A percentile compares a stretch with the other conserved stretches of the same genome.
Conservation (phyloP, 2,888 invertebrate genomes). For the Nemurella pictetii region DNA sequence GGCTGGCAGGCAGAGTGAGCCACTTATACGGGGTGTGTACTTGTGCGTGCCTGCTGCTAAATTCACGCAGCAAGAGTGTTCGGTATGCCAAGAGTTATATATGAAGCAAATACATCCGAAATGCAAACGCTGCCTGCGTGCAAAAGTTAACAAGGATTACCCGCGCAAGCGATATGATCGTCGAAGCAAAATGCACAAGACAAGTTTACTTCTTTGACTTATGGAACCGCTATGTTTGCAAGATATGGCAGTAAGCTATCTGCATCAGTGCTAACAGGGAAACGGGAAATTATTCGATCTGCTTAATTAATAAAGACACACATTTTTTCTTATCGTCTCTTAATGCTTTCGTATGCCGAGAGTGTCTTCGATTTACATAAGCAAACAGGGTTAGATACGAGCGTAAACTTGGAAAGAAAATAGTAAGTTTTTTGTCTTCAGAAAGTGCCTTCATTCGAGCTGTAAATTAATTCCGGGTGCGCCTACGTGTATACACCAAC, state of each 20-base stretch:
- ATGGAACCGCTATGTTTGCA: neutral
- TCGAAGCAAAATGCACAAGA: neutral
- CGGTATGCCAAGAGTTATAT: neutral
- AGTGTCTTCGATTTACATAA: neutral
- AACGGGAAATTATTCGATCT: neutral
- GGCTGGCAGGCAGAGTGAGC: neutral
- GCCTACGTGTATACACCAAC: neutral
- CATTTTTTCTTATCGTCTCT: neutral
- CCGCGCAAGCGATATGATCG: neutral
- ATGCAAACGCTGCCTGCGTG: neutral
- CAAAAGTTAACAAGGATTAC: neutral
- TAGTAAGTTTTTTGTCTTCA: neutral
- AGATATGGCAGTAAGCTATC: neutral
- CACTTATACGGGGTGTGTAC: neutral
- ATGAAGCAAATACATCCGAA: neutral
- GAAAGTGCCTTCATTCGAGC: neutral
- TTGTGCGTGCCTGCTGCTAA: neutral
- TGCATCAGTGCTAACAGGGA: neutral
- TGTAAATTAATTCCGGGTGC: neutral
- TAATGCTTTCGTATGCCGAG: neutral
- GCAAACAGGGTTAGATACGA: neutral
- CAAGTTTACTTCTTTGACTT: neutral
- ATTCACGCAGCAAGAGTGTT: neutral
- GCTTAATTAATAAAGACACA: neutral
- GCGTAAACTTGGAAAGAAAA: neutral